Base-by-base conservation (phyloP, 2,888 invertebrate genomes). In the Drosophila siamana region DNA sequence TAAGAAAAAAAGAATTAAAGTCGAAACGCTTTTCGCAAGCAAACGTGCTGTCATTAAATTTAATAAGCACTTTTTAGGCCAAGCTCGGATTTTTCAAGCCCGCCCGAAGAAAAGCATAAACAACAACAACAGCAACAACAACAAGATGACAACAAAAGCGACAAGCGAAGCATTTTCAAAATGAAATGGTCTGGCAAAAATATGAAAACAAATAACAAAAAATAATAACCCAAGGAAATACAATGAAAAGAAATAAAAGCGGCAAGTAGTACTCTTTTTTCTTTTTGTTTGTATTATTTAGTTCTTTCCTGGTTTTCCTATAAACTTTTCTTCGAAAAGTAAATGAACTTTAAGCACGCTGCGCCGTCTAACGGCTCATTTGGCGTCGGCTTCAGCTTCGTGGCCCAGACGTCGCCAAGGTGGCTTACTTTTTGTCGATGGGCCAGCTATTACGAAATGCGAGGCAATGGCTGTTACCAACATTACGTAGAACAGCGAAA, bases 1-100 rank as follows among this genome's bases (percentile, higher is more conserved):
- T 60, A 54, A 67, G 47, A 59, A 65, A 69, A 59, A 65, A 69
- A 71, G 66, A 67, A 52, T 36, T 59, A 51, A 41, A 61, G 60
- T 61, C 74, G 66, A 76, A 78, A 78, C 84, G 84, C 81, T 84
- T 84, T 89, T 86, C 72, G 82, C 71, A 85, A 85, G 80, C 77
- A 85, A 89, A 89, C 87, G 88, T 87, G 83, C 79, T 79, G 89
- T 88, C 88, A 88, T 89, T 89, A 89, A 88, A 89, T 87, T 89
- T 88, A 89, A 88, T 89, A 89, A 88, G 86, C 86, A 63, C 78
- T 88, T 82, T 83, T 88, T 84, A 76, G 87, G 88, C 88, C 81
- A 85, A 85, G 81, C 88, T 88, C 72, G 84, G 86, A 73, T 83
- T 85, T 80, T 74, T 61, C 52, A 60, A 70, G 74, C 70, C 70